Evolutionary conservation across 2,888 invertebrate genomes (phyloP).

Genomic region (Scaptomyza reducta): DNA sequence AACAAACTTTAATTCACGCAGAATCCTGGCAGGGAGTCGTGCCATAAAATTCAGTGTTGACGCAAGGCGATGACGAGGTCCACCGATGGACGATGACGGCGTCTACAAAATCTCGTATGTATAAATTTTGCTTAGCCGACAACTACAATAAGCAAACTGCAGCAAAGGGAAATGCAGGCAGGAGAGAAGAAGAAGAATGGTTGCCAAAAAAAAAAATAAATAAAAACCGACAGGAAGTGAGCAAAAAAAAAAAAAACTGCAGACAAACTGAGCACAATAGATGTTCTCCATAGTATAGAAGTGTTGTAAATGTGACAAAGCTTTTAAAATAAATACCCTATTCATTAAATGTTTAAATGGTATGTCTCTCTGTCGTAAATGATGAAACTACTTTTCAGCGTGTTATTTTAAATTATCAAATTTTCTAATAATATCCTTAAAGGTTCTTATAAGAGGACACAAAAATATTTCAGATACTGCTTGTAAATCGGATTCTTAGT

Average conservation of each 20-base stretch:
- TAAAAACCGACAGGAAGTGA: slow-evolving; percentile 16
- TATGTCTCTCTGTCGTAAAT: neutral
- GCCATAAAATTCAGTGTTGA: slow-evolving; percentile 69
- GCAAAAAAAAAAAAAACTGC: slow-evolving; percentile 24
- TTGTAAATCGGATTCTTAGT: too few species aligned
- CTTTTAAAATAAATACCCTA: slow-evolving; percentile 22
- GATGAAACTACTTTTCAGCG: too few species aligned
- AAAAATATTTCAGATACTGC: too few species aligned
- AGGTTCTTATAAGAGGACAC: too few species aligned
- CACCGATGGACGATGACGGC: slow-evolving; percentile 16
- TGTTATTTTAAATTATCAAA: too few species aligned
- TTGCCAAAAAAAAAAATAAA: slow-evolving; percentile 42
- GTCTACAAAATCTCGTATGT: slow-evolving; percentile 41
- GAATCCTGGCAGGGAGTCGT: slow-evolving; percentile 18
- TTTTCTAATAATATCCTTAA: too few species aligned
- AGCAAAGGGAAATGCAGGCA: slow-evolving; percentile 59
- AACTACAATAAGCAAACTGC: slow-evolving; percentile 36
- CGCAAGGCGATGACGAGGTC: slow-evolving; percentile 47
- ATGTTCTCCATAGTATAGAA: neutral
- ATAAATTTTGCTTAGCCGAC: slow-evolving; percentile 53
- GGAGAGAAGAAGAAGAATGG: slow-evolving; percentile 36
- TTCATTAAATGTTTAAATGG: neutral
- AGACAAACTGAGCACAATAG: slow-evolving; percentile 38
- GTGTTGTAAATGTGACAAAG: neutral
- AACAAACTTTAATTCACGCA: slow-evolving; percentile 23